Evolutionary conservation across 2,888 invertebrate species (phyloP).

Genomic region (Drosophila kambysellisi): DNA sequence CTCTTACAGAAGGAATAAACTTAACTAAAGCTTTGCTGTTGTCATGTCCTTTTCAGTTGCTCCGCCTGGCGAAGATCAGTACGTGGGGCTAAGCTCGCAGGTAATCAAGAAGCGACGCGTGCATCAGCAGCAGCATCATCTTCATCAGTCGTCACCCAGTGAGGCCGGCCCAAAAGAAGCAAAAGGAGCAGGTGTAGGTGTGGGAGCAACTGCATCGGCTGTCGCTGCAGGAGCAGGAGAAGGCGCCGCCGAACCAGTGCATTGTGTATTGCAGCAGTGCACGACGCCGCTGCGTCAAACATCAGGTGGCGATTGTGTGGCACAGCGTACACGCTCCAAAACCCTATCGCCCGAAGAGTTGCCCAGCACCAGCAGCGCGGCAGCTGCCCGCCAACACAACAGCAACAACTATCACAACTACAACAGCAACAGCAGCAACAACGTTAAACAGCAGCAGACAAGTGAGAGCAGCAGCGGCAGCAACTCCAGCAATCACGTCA

Average conservation of each 20-base stretch:
- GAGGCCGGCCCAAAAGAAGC: conserved; percentile 33
- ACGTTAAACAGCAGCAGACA: conserved; percentile 20
- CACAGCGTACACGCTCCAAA: conserved; percentile 84
- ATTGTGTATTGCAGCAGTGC: conserved; percentile 3
- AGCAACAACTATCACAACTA: conserved; percentile 26
- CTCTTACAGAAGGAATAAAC: not conserved
- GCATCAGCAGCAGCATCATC: conserved; percentile 40
- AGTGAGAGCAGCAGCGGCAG: conserved; percentile 25
- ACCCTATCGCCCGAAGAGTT: conserved; percentile 75
- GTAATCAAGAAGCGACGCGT: conserved; percentile 80
- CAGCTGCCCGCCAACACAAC: conserved; percentile 48
- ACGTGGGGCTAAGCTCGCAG: conserved; percentile 71
- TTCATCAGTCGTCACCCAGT: conserved; percentile 12
- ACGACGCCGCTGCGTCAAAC: conserved; percentile 53
- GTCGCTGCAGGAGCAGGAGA: not conserved
- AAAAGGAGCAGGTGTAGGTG: conserved; percentile 16
- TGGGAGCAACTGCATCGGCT: conserved; percentile 11
- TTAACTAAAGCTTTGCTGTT: conserved; percentile 23
- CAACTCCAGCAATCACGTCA: conserved; percentile 22
- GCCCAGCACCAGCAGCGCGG: conserved; percentile 68
- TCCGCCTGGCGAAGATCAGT: conserved; percentile 68
- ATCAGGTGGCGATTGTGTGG: conserved; percentile 81
- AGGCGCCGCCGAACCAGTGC: conserved; percentile 1
- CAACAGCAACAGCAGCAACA: conserved; percentile 25
- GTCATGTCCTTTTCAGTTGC: conserved; percentile 71